phyloP scores from a whole-genome alignment of 1,140 invertebrate genomes.

The Ylistrum balloti region DNA sequence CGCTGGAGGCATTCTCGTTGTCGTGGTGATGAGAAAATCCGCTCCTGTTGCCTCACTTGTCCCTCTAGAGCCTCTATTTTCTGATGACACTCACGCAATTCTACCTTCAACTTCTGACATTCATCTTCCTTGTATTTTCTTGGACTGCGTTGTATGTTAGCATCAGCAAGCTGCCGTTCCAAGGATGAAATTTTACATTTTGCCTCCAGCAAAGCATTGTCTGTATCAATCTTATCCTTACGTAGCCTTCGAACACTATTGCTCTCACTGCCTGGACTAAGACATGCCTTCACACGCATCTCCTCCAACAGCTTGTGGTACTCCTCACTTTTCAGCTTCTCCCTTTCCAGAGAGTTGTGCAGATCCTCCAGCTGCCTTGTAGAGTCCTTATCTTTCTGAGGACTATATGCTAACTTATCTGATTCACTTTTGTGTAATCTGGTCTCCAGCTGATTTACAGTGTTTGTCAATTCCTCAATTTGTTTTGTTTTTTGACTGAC shows the following conservation, averaged over 20 bases:
- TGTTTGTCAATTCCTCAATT: slow-evolving; percentile 43
- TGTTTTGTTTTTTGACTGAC: slow-evolving; percentile 47
- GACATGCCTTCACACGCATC: slow-evolving; percentile 44
- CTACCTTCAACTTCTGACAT: not conserved
- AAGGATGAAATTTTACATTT: slow-evolving; percentile 60
- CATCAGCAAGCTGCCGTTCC: slow-evolving; percentile 40
- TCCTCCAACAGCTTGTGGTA: slow-evolving; percentile 40
- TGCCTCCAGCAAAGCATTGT: slow-evolving; percentile 62
- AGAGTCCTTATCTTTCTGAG: not conserved
- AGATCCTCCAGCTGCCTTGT: not conserved
- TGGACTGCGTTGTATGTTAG: not conserved
- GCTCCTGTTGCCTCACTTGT: not conserved
- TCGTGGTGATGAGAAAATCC: slow-evolving; percentile 35
- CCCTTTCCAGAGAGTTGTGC: not conserved
- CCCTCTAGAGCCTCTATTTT: slow-evolving; percentile 52
- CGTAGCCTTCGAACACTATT: slow-evolving; percentile 59
- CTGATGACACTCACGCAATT: slow-evolving; percentile 10
- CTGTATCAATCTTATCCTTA: slow-evolving; percentile 66
- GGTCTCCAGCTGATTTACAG: slow-evolving; percentile 42
- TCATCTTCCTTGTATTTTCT: slow-evolving; percentile 16
- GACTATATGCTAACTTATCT: not conserved
- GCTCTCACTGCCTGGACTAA: slow-evolving; percentile 43
- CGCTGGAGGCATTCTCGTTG: not conserved
- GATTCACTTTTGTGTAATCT: slow-evolving; percentile 42
- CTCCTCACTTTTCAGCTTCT: slow-evolving; percentile 20